Percentiles rank a stretch among this genome's conserved stretches.
Evolutionary conservation across 1,140 invertebrate species (phyloP).

Genomic region (Trachelipus rathkii): DNA sequence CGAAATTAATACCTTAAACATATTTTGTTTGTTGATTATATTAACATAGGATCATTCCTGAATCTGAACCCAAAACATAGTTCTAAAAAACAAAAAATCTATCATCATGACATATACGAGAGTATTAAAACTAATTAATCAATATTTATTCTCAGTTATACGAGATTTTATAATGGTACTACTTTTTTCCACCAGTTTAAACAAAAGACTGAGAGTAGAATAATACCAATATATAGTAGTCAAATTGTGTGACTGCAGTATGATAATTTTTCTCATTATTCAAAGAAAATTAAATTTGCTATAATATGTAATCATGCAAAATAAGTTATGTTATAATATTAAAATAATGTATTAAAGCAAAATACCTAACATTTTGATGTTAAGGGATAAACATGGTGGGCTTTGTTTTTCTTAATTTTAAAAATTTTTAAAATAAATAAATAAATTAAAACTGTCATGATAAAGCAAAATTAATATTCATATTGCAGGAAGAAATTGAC

Average conservation of each 20-base stretch:
- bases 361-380: no score
- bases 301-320: no score
- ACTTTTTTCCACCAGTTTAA: constrained; percentile 95
- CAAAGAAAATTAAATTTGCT: no score
- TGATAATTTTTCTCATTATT: neutral
- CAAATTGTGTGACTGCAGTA: constrained; percentile 68
- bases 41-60: constrained; percentile 97
- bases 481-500: no score
- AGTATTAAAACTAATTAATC: constrained; percentile 12
- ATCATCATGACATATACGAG: constrained; percentile 20
- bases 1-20: constrained; percentile 93
- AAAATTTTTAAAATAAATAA: no score
- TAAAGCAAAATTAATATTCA: no score
- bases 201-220: constrained; percentile 91
- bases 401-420: no score
- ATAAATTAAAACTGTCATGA: no score
- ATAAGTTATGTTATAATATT: no score
- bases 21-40: constrained; percentile 92
- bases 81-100: constrained; percentile 57
- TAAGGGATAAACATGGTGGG: no score
- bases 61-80: constrained; percentile 98
- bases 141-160: neutral
- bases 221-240: constrained; percentile 94
- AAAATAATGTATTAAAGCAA: no score
- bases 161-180: constrained; percentile 35